phyloP scores from a whole-genome alignment of 2,113 vertebrate genomes.

The Neotragus moschatus region DNA sequence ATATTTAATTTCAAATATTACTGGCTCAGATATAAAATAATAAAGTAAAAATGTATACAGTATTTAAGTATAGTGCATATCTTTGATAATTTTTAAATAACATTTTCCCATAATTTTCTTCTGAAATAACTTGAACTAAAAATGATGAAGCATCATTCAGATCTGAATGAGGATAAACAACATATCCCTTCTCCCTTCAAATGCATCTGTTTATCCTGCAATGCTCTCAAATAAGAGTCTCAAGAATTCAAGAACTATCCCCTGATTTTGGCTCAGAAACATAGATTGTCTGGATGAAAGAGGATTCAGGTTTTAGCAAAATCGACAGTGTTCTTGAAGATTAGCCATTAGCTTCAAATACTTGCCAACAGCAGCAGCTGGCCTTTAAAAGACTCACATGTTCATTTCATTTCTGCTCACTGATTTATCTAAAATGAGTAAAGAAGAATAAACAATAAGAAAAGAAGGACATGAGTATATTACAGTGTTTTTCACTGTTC shows the following conservation, averaged over 20 bases:
- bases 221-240: background rate
- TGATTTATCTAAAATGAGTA: constrained; percentile 19
- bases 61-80: background rate
- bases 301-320: constrained; percentile 24
- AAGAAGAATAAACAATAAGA: background rate
- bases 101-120: background rate
- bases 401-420: background rate
- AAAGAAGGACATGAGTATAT: background rate
- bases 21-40: background rate
- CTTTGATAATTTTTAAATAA: background rate
- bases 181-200: background rate
- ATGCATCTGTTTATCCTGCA: background rate
- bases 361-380: constrained; percentile 43
- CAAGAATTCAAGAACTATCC: background rate
- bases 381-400: background rate
- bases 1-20: constrained; percentile 11
- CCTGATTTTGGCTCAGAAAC: constrained; percentile 18
- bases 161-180: background rate
- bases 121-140: background rate
- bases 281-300: constrained; percentile 28
- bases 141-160: background rate
- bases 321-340: background rate
- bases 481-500: background rate
- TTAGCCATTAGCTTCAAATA: constrained; percentile 36
- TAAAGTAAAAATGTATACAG: background rate